Percentiles rank a stretch among this genome's conserved stretches.
phyloP scores from a whole-genome alignment of 2,113 vertebrate genomes.

The Takifugu bimaculatus region DNA sequence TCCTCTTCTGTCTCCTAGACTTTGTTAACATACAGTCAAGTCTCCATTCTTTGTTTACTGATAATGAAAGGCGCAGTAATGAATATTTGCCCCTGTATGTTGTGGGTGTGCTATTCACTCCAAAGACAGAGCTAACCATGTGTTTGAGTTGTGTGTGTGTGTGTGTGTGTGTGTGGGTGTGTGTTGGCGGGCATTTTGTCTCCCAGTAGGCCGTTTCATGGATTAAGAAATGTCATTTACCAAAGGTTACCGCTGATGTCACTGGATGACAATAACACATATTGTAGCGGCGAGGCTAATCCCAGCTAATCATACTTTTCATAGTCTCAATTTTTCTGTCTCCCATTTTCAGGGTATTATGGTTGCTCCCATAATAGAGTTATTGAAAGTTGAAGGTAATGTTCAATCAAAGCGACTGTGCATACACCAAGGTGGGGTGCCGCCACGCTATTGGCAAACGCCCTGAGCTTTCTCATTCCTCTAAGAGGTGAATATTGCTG shows the following conservation, averaged over 20 bases:
- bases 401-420: conserved; percentile 58
- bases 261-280: conserved; percentile 61
- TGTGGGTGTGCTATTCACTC: conserved; percentile 11
- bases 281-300: conserved; percentile 50
- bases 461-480: conserved; percentile 46
- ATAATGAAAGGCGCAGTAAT: conserved; percentile 21
- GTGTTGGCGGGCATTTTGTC: conserved; percentile 60
- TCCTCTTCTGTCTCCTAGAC: conserved; percentile 26
- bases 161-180: conserved; percentile 28
- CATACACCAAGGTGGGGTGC: conserved; percentile 38
- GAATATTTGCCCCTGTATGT: not conserved
- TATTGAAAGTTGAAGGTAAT: conserved; percentile 46
- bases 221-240: conserved; percentile 65
- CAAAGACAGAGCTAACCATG: not conserved
- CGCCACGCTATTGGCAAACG: conserved; percentile 35
- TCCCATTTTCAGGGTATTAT: conserved; percentile 31
- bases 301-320: conserved; percentile 27
- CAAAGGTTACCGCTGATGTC: conserved; percentile 63
- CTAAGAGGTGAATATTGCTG: conserved; percentile 61
- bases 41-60: conserved; percentile 33
- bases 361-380: conserved; percentile 20
- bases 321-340: conserved; percentile 20
- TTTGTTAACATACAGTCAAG: conserved; percentile 35
- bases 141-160: conserved; percentile 1
- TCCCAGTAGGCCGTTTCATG: conserved; percentile 47